Percentiles rank a stretch among this genome's conserved stretches.
Conservation (phyloP, 1,140 invertebrate genomes). For the Chionoecetes opilio region DNA sequence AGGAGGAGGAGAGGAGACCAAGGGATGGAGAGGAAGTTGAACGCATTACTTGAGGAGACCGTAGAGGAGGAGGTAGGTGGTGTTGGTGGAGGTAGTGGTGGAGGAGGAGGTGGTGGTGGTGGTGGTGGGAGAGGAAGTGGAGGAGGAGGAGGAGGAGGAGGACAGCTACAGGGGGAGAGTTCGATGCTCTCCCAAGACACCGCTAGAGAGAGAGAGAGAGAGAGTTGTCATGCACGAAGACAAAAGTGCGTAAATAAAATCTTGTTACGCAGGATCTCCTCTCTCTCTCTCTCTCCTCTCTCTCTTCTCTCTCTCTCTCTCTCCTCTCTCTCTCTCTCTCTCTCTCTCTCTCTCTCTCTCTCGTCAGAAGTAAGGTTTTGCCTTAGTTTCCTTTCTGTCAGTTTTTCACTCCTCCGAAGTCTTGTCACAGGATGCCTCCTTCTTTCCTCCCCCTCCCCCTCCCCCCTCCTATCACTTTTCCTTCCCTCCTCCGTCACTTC, state of each 20-base stretch:
- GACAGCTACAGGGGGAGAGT: neutral
- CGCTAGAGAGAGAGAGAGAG: neutral
- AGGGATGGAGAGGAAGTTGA: neutral
- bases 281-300: constrained; percentile 36
- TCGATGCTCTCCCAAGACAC: neutral
- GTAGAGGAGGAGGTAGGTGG: neutral
- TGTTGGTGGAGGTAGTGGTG: neutral
- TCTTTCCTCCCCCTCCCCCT: neutral
- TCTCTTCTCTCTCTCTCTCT: constrained; percentile 36
- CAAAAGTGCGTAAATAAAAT: constrained; percentile 33
- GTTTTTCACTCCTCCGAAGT: no score
- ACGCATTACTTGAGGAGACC: neutral
- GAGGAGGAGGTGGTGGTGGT: neutral
- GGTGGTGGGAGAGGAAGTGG: neutral
- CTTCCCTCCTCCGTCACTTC: neutral
- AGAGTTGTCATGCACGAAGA: neutral
- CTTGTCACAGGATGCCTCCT: neutral
- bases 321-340: neutral
- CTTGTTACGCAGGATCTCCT: neutral
- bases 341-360: neutral
- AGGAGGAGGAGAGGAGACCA: neutral
- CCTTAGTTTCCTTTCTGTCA: no score
- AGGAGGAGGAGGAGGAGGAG: neutral
- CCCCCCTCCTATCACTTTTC: neutral
- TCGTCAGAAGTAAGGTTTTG: neutral